Conservation (phyloP, 37 sponge, comb jelly and placozoan species). For the Mnemiopsis leidyi region DNA sequence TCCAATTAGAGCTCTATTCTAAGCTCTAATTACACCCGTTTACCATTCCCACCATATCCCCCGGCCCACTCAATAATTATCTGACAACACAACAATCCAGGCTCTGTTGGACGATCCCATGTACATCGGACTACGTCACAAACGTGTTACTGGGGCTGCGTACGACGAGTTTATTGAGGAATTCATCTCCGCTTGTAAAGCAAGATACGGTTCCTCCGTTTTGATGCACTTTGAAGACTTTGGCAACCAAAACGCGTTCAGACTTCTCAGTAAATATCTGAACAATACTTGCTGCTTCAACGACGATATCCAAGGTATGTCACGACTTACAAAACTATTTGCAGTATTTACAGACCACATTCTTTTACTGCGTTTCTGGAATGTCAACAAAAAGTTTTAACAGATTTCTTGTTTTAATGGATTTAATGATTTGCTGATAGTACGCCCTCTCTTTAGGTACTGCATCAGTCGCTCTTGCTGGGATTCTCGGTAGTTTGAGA, state of each 20-base stretch:
- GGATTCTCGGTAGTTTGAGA: conserved; percentile 38
- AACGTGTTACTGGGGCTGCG: conserved; percentile 26
- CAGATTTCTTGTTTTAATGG: no score
- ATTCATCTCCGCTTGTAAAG: conserved; percentile 57
- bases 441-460: conserved; percentile 56
- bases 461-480: conserved; percentile 66
- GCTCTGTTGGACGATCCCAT: conserved; percentile 65
- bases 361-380: no score
- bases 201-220: conserved; percentile 38
- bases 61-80: no score
- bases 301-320: conserved; percentile 66
- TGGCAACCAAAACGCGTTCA: conserved; percentile 57
- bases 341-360: no score
- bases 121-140: conserved; percentile 67
- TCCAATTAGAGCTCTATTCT: no score
- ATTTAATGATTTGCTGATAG: no score
- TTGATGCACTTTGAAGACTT: conserved; percentile 66
- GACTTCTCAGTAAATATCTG: conserved; percentile 46
- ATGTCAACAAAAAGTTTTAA: no score
- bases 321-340: no score
- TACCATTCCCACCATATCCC: no score
- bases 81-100: no score
- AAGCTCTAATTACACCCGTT: no score
- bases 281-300: conserved; percentile 57
- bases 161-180: conserved; percentile 67